A percentile compares a stretch with the other conserved stretches of the same genome.
These are phyloP conservation scores for Caligus rogercresseyi DNA, from an alignment of 1,140 invertebrate genomes.

Conservation along the genomic window DNA sequence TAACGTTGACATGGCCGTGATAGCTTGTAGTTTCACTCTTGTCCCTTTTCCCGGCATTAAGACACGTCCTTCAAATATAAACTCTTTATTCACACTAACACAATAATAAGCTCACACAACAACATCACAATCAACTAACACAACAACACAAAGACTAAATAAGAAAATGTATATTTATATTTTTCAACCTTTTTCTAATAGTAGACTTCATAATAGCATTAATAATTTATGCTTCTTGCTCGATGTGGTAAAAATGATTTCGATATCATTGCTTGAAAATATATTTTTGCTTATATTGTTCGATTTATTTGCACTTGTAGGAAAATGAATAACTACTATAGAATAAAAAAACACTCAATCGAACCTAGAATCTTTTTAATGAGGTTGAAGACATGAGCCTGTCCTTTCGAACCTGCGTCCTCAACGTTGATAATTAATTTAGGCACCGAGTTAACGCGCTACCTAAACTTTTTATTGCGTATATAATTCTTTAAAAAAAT, in stretches of 20 bases:
- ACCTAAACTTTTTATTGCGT: slow-evolving; percentile 18
- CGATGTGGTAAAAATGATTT: background rate
- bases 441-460: no score
- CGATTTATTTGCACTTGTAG: background rate
- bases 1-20: no score
- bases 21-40: no score
- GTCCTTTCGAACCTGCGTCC: background rate
- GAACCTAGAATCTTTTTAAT: background rate
- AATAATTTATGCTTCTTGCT: background rate
- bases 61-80: no score
- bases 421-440: no score
- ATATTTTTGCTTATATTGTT: background rate
- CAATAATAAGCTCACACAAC: no score
- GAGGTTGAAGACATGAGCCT: background rate
- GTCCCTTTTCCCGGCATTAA: no score
- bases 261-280: background rate
- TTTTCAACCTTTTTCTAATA: background rate
- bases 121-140: no score
- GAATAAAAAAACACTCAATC: background rate
- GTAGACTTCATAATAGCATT: background rate
- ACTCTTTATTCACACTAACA: no score
- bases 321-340: background rate
- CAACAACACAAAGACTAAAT: background rate
- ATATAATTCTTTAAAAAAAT: slow-evolving; percentile 23
- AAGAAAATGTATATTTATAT: background rate